Evolutionary conservation across 2,113 vertebrate genomes (phyloP).

Genomic region (Ahaetulla prasina): DNA sequence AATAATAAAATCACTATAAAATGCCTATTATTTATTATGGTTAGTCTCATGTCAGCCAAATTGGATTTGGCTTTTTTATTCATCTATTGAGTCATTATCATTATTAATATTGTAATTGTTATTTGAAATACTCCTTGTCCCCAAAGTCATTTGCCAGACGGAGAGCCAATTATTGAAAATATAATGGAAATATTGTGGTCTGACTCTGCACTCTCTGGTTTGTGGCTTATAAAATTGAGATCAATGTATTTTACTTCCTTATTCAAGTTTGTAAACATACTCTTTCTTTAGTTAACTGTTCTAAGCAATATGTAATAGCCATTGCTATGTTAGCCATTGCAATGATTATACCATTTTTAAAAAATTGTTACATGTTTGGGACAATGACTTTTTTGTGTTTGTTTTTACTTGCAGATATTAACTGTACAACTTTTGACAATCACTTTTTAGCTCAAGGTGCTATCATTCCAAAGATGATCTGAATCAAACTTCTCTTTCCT

Average conservation of each 20-base stretch:
- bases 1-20: not conserved
- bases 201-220: not conserved
- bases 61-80: not conserved
- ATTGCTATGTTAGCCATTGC: constrained; percentile 39
- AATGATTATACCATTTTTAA: constrained; percentile 15
- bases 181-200: not conserved
- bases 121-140: not conserved
- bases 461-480: constrained; percentile 64
- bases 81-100: not conserved
- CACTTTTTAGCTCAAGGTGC: constrained; percentile 67
- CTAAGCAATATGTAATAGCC: constrained; percentile 63
- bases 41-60: not conserved
- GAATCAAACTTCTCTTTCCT: constrained; percentile 45
- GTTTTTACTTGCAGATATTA: constrained; percentile 55
- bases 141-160: not conserved
- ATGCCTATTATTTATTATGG: not conserved
- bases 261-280: constrained; percentile 30
- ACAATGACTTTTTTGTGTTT: not conserved
- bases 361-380: constrained; percentile 25
- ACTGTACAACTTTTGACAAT: constrained; percentile 54
- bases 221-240: not conserved
- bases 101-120: not conserved
- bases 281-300: constrained; percentile 32
- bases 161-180: not conserved
- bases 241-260: constrained; percentile 18